phyloP scores from a whole-genome alignment of 1,140 invertebrate species.

The Charaxes varanes region DNA sequence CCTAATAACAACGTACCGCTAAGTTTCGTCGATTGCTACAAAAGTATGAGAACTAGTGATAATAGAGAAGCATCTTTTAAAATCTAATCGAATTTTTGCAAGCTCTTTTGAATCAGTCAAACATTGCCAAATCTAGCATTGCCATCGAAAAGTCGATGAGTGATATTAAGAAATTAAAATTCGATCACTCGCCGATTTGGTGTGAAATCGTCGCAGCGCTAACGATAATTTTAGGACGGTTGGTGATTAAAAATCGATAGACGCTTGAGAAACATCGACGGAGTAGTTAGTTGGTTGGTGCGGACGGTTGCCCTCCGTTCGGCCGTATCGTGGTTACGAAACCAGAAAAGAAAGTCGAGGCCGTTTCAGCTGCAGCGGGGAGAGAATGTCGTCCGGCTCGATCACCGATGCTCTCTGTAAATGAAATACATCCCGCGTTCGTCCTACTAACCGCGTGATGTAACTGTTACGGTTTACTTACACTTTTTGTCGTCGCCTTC shows the following conservation, averaged over 20 bases:
- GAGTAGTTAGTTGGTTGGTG: slow-evolving; percentile 29
- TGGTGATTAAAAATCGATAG: slow-evolving; percentile 35
- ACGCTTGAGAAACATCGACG: slow-evolving; percentile 39
- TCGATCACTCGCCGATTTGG: slow-evolving; percentile 4
- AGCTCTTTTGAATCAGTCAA: no score
- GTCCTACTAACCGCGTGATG: slow-evolving; percentile 39
- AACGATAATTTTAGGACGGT: slow-evolving; percentile 16
- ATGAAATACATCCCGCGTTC: slow-evolving; percentile 33
- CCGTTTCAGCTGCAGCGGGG: slow-evolving; percentile 43
- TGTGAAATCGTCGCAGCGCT: slow-evolving; percentile 18
- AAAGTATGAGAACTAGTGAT: no score
- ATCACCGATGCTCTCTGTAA: slow-evolving; percentile 28
- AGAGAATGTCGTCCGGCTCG: slow-evolving; percentile 52
- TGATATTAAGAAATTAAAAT: no score
- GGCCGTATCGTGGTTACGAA: slow-evolving; percentile 64
- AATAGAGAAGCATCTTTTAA: no score
- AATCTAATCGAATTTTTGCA: no score
- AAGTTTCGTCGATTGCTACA: no score
- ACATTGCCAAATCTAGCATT: no score
- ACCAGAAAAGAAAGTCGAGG: slow-evolving; percentile 67
- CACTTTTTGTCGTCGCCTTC: slow-evolving; percentile 1
- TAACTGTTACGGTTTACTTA: slow-evolving; percentile 20
- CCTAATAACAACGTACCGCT: no score
- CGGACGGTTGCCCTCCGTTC: slow-evolving; percentile 46
- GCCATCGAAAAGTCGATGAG: no score